These are phyloP conservation scores for Cheilosia impressa DNA, from an alignment of 2,888 invertebrate genomes.

Conservation along the genomic window DNA sequence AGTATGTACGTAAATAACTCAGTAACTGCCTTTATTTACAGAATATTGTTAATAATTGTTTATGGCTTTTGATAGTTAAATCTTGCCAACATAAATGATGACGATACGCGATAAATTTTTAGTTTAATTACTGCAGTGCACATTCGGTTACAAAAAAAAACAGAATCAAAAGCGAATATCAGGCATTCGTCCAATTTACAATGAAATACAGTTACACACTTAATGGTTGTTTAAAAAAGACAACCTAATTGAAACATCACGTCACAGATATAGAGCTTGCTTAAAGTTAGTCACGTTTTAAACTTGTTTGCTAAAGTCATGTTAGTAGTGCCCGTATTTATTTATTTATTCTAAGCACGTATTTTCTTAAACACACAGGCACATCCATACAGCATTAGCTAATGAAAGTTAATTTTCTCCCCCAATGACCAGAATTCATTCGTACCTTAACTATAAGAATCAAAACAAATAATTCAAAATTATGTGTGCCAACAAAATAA, in stretches of 20 bases:
- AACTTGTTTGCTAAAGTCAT: neutral
- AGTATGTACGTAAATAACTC: constrained; percentile 16
- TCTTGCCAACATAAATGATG: constrained; percentile 35
- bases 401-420: constrained; percentile 8
- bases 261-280: constrained; percentile 7
- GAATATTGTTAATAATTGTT: constrained; percentile 35
- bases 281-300: constrained; percentile 12
- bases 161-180: constrained; percentile 47
- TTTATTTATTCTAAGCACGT: neutral
- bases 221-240: constrained; percentile 57
- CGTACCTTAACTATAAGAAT: constrained; percentile 50
- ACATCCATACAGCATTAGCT: neutral
- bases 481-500: constrained; percentile 55
- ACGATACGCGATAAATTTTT: constrained; percentile 20
- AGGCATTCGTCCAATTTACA: constrained; percentile 69
- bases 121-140: constrained; percentile 16
- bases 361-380: neutral
- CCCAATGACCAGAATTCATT: constrained; percentile 54
- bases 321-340: neutral
- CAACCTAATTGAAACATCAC: constrained; percentile 8
- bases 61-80: constrained; percentile 33
- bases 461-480: constrained; percentile 8
- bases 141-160: constrained; percentile 38
- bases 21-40: constrained; percentile 68
- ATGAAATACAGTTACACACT: constrained; percentile 26